phyloP scores from a whole-genome alignment of 1,140 invertebrate genomes.

The Diuraphis noxia region DNA sequence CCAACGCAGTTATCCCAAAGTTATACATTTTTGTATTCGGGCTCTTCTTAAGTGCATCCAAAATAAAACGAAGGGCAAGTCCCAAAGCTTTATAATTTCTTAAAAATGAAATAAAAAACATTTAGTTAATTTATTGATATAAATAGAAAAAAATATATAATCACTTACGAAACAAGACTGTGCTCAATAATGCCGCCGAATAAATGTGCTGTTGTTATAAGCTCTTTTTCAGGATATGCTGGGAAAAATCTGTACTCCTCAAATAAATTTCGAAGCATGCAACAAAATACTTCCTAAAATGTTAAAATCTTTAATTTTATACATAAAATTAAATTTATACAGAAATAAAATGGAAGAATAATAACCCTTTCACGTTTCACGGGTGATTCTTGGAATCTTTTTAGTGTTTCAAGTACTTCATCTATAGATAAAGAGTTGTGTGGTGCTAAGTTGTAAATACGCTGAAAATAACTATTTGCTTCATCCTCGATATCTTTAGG shows the following conservation, averaged over 20 bases:
- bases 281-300: conserved; percentile 82
- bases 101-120: conserved; percentile 43
- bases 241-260: conserved; percentile 98
- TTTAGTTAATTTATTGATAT: neutral
- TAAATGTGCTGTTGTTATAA: conserved; percentile 94
- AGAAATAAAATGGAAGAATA: conserved; percentile 55
- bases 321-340: neutral
- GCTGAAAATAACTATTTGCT: conserved; percentile 96
- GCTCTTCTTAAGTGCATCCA: conserved; percentile 89
- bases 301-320: conserved; percentile 10
- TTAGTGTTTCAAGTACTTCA: conserved; percentile 91
- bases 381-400: conserved; percentile 89
- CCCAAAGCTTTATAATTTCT: conserved; percentile 82
- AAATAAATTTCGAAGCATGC: conserved; percentile 96
- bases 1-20: conserved; percentile 92
- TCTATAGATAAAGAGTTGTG: conserved; percentile 89
- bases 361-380: conserved; percentile 79
- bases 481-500: conserved; percentile 97
- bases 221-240: conserved; percentile 96
- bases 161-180: conserved; percentile 79
- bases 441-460: conserved; percentile 96
- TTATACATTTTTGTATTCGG: conserved; percentile 93
- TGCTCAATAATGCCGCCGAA: conserved; percentile 99
- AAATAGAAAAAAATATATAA: too few relatives aligned
- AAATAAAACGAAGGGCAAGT: conserved; percentile 84